Evolutionary conservation across 1,140 invertebrate genomes (phyloP), one percentile per base, ranked within the genome.

Genomic region (Lepidurus apus): DNA sequence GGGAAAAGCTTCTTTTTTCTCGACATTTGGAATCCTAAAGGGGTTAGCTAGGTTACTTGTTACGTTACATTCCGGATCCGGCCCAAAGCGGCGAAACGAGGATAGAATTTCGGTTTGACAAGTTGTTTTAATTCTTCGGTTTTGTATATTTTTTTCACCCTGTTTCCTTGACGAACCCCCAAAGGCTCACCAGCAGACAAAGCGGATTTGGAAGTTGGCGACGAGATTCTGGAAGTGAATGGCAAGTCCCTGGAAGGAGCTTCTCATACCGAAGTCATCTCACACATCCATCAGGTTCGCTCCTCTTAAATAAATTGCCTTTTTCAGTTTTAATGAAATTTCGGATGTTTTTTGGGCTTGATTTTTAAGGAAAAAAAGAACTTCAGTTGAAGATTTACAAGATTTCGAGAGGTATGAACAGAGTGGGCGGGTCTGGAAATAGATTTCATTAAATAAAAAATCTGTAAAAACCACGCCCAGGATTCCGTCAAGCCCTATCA

Each of bases 181-280:
- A 8, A 84, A 95, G 93, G 93, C 74, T 96, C 96, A 80, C 94
- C 95, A 79, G 95, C 95, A 47, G 95, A 97, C 86, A 92, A 92
- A 85, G 88, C 89, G 21, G 95, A 97, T 85, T 87, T 97, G 86
- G 94, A 97, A 87, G 91, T 97, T 82, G 95, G 93, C 75, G 96
- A 98, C 87, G 96, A 98, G 87, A 98, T 98, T 84, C 88, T 98
- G 85, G 95, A 97, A 87, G 94, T 98, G 74, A 98, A 98, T 86
- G 96, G 95, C 81, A 92, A 91, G 78, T 92, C 91, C 65, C 86
- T 97, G 82, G 93, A 96, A 83, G 93, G 96, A 85, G 93, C 93
- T 83, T 92, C 93, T 78, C 91, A 95, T 84, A 90, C 91, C 1
- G 93, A 97, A 87, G 93, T 96, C 82, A 93, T 96, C 82, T 92